Evolutionary conservation across 2,888 invertebrate genomes (phyloP), one percentile per base, ranked within the genome.

Genomic region (Agriopis marginaria): DNA sequence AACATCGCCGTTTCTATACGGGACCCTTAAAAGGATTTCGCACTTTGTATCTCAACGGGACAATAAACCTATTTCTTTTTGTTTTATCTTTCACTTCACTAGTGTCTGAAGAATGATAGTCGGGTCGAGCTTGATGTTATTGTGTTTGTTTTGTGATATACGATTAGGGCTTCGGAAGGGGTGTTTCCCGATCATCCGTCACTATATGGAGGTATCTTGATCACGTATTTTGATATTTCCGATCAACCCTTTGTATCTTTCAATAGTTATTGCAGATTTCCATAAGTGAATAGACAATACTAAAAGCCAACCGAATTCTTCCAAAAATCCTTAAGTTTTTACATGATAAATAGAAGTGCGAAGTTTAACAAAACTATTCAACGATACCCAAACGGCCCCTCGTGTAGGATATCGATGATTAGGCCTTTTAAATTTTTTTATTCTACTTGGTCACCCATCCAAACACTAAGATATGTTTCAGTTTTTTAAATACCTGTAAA

Each of bases 11-110:
- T 84, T 58, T 82, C 74, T 69, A 65, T 67, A 23, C 47, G 78
- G 73, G 70, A 72, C 80, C 79, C 78, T 82, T 85, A 87, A 88
- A 87, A 87, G 85, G 86, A 86, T 86, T 82, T 80, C 75, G 80
- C 80, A 83, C 82, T 86, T 84, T 49, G 84, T 82, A 85, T 86
- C 87, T 86, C 85, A 66, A 78, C 74, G 86, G 86, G 79, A 84
- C 86, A 80, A 86, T 87, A 88, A 87, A 86, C 84, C 83, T 80
- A 86, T 87, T 87, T 81, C 83, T 85, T 84, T 86, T 86, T 86
- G 85, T 83, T 86, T 86, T 86, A 84, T 85, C 84, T 84, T 82
- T 80, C 81, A 82, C 78, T 87, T 79, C 79, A 79, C 76, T 77
- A 77, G 70, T 77, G 75, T 75, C 66, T 67, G 63, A 75, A 75